Base-by-base conservation (phyloP, 2,797 vertebrate genomes). In the Sebastes goodei region DNA sequence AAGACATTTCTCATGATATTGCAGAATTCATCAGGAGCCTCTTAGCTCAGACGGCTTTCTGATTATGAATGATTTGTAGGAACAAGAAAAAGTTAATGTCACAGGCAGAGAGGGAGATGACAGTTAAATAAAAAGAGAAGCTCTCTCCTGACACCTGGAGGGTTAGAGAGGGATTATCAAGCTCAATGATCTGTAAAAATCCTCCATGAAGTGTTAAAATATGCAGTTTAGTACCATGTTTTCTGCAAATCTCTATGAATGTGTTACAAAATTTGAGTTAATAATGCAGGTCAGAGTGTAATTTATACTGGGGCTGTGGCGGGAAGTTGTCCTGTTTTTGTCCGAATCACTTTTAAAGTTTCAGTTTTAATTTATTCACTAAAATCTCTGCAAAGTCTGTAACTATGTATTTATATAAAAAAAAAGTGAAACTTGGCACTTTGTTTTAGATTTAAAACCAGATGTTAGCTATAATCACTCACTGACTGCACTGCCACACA, bases 101-200 rank as follows among this genome's bases (percentile, higher is more conserved):
- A 60, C 73, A 76, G 5, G 3, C 17, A 27, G n/a, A 8, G 38
- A 70, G n/a, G 30, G 42, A 46, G 38, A 1, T 11, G 65, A 21
- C 14, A 2, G n/a, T 53, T 59, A 78, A 2, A 38, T 14, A 59
- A 8, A n/a, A 52, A 38, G 20, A 10, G 32, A 1, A 35, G 86
- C 60, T 35, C 79, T 87, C 80, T 89, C 6, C 67, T 90, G 87
- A 83, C 42, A 75, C 72, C 92, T 85, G 57, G 69, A 84, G 94
- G 84, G 52, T 3, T 1, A 23, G 2, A 78, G 6, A 74, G 29
- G 56, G 17, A 62, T 1, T 7, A 2, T 20, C 25, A 53, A 7
- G 8, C 4, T 55, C 14, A 38, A 8, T 60, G 9, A 60, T 9
- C 11, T 17, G 1, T 0, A 46, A 46, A 38, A 64, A 73, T 42